Conservation (phyloP, 2,888 invertebrate genomes). For the Cyaniris semiargus region DNA sequence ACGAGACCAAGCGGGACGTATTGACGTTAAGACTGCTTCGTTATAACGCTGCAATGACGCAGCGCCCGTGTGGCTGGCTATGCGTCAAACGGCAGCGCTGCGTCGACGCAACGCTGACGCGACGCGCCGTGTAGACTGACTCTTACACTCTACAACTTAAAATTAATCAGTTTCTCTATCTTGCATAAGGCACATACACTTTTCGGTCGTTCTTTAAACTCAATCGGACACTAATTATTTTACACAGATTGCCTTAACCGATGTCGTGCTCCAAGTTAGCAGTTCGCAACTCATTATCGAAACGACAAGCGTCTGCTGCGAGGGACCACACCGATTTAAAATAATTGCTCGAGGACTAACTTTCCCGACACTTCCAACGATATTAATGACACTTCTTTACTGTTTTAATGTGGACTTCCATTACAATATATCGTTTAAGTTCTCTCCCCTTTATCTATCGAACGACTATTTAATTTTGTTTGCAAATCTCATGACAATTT, state of each 20-base stretch:
- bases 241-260: background rate
- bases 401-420: conserved; percentile 13
- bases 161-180: too few species aligned
- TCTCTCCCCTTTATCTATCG: background rate
- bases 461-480: conserved; percentile 8
- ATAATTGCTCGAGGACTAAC: conserved; percentile 17
- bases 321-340: conserved; percentile 12
- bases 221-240: background rate
- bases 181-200: too few species aligned
- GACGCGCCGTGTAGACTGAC: too few species aligned
- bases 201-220: background rate
- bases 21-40: too few species aligned
- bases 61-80: too few species aligned
- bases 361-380: background rate
- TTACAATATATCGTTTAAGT: background rate
- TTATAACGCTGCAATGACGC: too few species aligned
- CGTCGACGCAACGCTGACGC: too few species aligned
- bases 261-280: background rate
- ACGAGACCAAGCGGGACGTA: too few species aligned
- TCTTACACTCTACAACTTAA: too few species aligned
- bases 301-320: conserved; percentile 15
- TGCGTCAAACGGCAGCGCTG: too few species aligned
- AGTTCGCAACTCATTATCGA: conserved; percentile 18
- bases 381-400: conserved; percentile 27
- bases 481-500: background rate